These are phyloP conservation scores for Stegostoma tigrinum DNA, from an alignment of 2,113 vertebrate species.

Conservation along the genomic window DNA sequence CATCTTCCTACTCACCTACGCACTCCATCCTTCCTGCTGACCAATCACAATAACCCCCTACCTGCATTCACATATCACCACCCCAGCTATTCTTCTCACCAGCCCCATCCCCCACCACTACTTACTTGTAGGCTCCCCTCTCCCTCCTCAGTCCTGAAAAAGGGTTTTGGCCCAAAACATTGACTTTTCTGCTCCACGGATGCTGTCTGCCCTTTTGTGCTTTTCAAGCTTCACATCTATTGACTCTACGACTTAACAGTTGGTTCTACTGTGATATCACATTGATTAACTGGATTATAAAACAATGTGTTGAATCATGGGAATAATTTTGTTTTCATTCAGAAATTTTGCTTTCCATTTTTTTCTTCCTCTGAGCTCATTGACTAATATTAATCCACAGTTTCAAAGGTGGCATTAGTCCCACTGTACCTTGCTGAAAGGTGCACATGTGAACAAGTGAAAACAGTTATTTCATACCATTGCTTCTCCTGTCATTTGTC, in stretches of 20 bases:
- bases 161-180: too few relatives aligned
- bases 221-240: too few relatives aligned
- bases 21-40: too few relatives aligned
- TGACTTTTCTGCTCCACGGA: too few relatives aligned
- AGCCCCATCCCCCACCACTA: too few relatives aligned
- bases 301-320: background rate
- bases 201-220: too few relatives aligned
- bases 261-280: background rate
- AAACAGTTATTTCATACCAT: background rate
- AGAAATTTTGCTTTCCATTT: background rate
- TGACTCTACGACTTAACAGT: background rate
- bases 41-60: too few relatives aligned
- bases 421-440: background rate
- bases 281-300: background rate
- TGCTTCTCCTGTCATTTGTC: background rate
- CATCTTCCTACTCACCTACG: too few relatives aligned
- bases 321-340: background rate
- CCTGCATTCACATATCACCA: too few relatives aligned
- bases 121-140: too few relatives aligned
- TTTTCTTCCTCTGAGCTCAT: background rate
- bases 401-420: background rate
- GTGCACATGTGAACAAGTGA: background rate
- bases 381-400: background rate
- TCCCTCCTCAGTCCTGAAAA: too few relatives aligned
- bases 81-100: too few relatives aligned